Base-by-base conservation (phyloP, 2,113 vertebrate species). In the Trematocara nigrifrons region DNA sequence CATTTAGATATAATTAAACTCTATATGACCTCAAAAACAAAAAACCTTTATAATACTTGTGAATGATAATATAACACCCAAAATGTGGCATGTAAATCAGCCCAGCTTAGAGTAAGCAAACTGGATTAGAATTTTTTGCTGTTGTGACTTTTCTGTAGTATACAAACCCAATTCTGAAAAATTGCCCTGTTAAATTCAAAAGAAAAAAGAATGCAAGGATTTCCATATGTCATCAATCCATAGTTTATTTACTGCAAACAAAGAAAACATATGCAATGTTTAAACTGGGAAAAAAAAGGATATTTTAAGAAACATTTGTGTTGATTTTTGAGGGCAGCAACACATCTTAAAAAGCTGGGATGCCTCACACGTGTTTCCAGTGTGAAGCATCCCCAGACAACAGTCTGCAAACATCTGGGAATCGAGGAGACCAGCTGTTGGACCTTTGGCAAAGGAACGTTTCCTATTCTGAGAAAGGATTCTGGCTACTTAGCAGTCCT, bases 201-300 rank as follows among this genome's bases (percentile, higher is more conserved):
- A 40, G 18, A 66, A 66, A 40, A 66, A 20, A 66, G 61, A 66
- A 66, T 40, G 18, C 61, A 38, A 40, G 33, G 33, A 66, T 66
- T 66, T 66, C 18, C 33, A 66, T 38, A 20, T 66, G 18, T 66
- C 61, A 66, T 7, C 33, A 20, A 66, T 40, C 33, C 18, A 64
- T 38, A 64, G 59, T 64, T 64, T 64, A 64, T 64, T 38, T 64
- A 66, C 61, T 20, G 18, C 18, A 66, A 8, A 66, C 61, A 66
- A 38, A 40, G 18, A 20, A 66, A 66, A 66, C 3, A 40, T 66
- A 7, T 66, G 33, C n/a, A 7, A 40, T 40, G 35, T 66, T 66
- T 40, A 66, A 66, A 66, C 35, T 66, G 61, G 31, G 1, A 12
- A 56, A 38, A 66, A 66, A 12, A 20, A 1, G 0, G 5, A 66